These are phyloP conservation scores for Lepidotrigona ventralis DNA, from an alignment of 1,140 invertebrate species.

Conservation along the genomic window DNA sequence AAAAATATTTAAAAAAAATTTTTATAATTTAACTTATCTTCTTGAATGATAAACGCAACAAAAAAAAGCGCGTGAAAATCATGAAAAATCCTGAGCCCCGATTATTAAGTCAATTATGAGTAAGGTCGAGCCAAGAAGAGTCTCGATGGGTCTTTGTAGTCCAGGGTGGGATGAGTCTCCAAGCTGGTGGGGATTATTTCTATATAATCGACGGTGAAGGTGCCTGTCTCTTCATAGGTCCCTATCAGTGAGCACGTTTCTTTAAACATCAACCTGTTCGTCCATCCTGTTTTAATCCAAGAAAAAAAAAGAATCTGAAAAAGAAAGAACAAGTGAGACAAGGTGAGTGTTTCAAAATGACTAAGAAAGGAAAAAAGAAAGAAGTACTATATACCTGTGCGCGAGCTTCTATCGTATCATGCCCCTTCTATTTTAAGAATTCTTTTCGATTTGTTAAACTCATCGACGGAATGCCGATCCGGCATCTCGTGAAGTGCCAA, in stretches of 20 bases:
- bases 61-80: not conserved
- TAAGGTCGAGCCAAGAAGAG: slow-evolving; percentile 58
- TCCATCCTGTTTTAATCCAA: slow-evolving; percentile 43
- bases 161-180: slow-evolving; percentile 67
- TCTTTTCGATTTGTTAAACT: not conserved
- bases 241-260: slow-evolving; percentile 73
- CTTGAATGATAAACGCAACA: not conserved
- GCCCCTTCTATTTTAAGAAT: not conserved
- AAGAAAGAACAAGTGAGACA: slow-evolving; percentile 55
- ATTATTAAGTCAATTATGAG: slow-evolving; percentile 62
- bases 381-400: not conserved
- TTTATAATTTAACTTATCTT: too few species aligned
- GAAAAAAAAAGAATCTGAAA: not conserved
- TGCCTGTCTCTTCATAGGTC: slow-evolving; percentile 74
- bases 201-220: slow-evolving; percentile 76
- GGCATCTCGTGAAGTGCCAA: not conserved
- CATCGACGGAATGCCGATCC: not conserved
- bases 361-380: not conserved
- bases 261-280: slow-evolving; percentile 63
- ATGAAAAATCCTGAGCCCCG: slow-evolving; percentile 15
- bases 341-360: slow-evolving; percentile 69
- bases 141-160: slow-evolving; percentile 63
- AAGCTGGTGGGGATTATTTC: slow-evolving; percentile 75
- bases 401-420: not conserved
- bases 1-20: not conserved